Base-by-base conservation (phyloP, 1,140 invertebrate genomes). In the Apis cerana region DNA sequence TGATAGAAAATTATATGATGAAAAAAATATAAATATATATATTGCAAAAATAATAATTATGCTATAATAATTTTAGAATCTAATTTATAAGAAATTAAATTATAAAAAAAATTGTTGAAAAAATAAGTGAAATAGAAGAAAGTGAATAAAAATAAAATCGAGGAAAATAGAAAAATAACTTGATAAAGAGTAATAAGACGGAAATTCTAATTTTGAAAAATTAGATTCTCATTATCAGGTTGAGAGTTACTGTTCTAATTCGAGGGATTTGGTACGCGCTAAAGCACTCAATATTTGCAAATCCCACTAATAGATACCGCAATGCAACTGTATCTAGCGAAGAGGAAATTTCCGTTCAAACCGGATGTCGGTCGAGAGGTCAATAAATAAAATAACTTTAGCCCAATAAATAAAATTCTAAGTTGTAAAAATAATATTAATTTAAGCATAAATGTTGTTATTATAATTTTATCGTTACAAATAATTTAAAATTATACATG, bases 211-310 rank as follows among this genome's bases (percentile, higher is more conserved):
- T 1, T 12, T 43, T 43, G 3, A 7, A 21, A 4, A 11, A 5
- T 43, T 11, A 4, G 10, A 43, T 11, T 43, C 33, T 43, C 19
- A 2, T 67, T 67, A 21, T 1, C 33, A 12, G 19, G 5, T 52
- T 70, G 43, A 23, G 68, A 70, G 3, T 48, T 48, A 52, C 68
- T 70, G 48, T 17, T 70, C n/a, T 70, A 70, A 70, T 70, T 70
- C 68, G 10, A 13, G 10, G 68, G 68, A 70, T 70, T 70, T 70
- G 68, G 21, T 52, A 9, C 48, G 48, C n/a, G n/a, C 68, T 70
- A 52, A 52, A 70, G 68, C 68, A 52, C 43, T 70, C 68, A 54
- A 70, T 70, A 70, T 70, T 70, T 70, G 68, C 48, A 70, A 70
- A 70, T 70, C 48, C 48, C 68, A 70, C n/a, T 70, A 70, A 70